Conservation (phyloP, 2,113 vertebrate genomes). For the Tychaedon coryphoeus region DNA sequence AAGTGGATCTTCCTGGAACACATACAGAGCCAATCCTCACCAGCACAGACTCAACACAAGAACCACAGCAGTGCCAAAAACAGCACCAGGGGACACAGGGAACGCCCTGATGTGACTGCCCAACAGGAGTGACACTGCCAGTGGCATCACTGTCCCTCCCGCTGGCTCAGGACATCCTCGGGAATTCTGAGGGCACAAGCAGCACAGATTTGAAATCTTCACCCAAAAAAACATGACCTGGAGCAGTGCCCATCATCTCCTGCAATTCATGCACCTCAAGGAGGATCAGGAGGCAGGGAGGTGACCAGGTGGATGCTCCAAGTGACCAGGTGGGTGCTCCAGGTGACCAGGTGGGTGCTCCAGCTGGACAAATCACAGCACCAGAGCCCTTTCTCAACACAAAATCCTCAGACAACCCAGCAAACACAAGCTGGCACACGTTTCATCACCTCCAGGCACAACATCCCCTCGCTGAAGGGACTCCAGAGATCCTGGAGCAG, state of each 20-base stretch:
- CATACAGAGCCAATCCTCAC: neutral
- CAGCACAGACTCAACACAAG: fast-evolving
- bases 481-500: neutral
- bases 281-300: neutral
- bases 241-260: neutral
- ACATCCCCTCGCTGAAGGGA: neutral
- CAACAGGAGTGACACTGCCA: neutral
- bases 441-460: neutral
- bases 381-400: neutral
- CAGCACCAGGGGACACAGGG: neutral
- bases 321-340: neutral
- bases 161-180: fast-evolving
- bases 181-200: fast-evolving
- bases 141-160: fast-evolving
- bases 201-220: neutral
- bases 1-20: neutral
- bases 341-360: fast-evolving
- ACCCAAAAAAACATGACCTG: neutral
- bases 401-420: neutral
- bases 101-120: fast-evolving
- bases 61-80: neutral
- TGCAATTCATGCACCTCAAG: too few relatives aligned
- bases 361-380: neutral
- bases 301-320: neutral
- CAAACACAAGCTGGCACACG: fast-evolving